Percentiles rank a stretch among this genome's conserved stretches.
Conservation (phyloP, 1,140 invertebrate genomes). For the Cotesia glomerata region DNA sequence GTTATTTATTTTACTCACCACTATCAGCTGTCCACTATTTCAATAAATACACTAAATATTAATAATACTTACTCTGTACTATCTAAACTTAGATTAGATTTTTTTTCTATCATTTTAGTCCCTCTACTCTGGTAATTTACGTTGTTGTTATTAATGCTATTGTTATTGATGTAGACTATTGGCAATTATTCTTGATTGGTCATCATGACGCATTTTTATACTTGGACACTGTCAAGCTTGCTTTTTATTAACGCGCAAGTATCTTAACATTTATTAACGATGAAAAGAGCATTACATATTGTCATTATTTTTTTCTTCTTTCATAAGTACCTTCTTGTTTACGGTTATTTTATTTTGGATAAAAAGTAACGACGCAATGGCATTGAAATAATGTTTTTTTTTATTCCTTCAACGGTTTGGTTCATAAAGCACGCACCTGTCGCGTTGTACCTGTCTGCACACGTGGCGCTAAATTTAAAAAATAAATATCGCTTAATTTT, state of each 20-base stretch:
- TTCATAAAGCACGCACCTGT: neutral
- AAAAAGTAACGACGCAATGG: too few relatives aligned
- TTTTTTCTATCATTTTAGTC: too few relatives aligned
- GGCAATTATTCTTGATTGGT: too few relatives aligned
- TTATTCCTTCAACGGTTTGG: neutral
- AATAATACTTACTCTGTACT: neutral
- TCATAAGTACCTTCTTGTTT: too few relatives aligned
- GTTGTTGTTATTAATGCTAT: too few relatives aligned
- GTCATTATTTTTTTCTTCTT: too few relatives aligned
- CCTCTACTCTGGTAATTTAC: too few relatives aligned
- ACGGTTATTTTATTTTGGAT: too few relatives aligned
- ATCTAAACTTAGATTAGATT: neutral
- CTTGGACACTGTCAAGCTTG: too few relatives aligned
- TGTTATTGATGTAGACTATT: too few relatives aligned
- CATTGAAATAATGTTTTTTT: neutral
- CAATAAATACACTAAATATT: neutral
- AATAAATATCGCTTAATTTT: neutral
- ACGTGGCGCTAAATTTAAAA: conserved; percentile 19
- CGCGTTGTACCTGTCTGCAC: neutral
- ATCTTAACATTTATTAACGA: neutral
- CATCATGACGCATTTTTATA: too few relatives aligned
- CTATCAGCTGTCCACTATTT: neutral
- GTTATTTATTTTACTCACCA: conserved; percentile 11
- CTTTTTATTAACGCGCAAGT: neutral
- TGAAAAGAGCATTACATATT: too few relatives aligned